These are phyloP conservation scores for Oryzias curvinotus DNA, from an alignment of 2,113 vertebrate genomes.

Conservation along the genomic window DNA sequence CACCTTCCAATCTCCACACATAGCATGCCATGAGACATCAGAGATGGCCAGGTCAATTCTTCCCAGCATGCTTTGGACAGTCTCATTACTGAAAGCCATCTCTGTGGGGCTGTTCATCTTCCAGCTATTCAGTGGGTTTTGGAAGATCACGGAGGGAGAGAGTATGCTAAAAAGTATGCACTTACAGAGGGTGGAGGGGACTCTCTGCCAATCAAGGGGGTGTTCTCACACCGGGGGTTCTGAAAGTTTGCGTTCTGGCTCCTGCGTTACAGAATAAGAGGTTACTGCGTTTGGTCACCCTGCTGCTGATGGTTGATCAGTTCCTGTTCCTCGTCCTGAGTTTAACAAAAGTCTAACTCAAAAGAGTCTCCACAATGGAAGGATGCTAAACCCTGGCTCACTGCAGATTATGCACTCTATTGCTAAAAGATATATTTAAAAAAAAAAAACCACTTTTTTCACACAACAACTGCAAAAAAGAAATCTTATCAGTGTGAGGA, in stretches of 20 bases:
- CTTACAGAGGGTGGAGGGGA: conserved; percentile 98
- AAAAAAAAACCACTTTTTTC: not conserved
- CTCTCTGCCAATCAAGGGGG: conserved; percentile 96
- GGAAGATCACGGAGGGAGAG: conserved; percentile 64
- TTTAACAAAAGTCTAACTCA: too few relatives aligned
- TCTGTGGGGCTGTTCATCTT: conserved; percentile 14
- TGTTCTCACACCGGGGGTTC: conserved; percentile 97
- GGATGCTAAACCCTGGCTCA: conserved; percentile 6
- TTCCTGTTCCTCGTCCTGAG: conserved; percentile 5
- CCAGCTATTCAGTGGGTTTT: conserved; percentile 61
- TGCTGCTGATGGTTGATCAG: conserved; percentile 32
- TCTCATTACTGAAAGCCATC: not conserved
- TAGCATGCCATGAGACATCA: conserved; percentile 10
- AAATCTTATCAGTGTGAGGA: not conserved
- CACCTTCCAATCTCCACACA: conserved; percentile 69
- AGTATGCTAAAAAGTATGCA: conserved; percentile 75
- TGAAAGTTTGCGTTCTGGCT: conserved; percentile 98
- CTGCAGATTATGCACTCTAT: not conserved
- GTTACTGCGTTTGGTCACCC: conserved; percentile 68
- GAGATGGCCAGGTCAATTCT: not conserved
- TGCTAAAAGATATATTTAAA: conserved; percentile 6
- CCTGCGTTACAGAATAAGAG: conserved; percentile 81
- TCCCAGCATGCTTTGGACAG: not conserved
- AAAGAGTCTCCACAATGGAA: not conserved
- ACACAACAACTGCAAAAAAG: not conserved